phyloP scores from a whole-genome alignment of 2,797 vertebrate genomes.

The Semotilus atromaculatus region DNA sequence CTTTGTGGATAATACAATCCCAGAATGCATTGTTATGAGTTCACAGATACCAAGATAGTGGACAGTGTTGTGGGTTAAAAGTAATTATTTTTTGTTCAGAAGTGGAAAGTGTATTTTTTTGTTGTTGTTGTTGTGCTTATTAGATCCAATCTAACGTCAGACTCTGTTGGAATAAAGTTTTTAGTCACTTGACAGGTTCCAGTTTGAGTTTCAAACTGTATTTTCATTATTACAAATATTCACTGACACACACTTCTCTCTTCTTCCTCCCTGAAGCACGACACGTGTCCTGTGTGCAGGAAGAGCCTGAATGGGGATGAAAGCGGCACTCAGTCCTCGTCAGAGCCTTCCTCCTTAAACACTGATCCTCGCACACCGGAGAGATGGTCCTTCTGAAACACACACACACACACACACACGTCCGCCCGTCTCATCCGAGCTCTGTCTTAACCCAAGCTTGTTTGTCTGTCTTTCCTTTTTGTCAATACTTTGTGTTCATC shows the following conservation, averaged over 20 bases:
- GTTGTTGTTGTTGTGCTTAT: not conserved
- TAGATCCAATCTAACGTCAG: not conserved
- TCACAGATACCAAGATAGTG: not conserved
- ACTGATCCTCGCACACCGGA: slow-evolving; percentile 88
- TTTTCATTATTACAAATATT: not conserved
- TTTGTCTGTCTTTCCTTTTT: slow-evolving; percentile 3
- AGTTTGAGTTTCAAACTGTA: not conserved
- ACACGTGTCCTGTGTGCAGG: slow-evolving; percentile 96
- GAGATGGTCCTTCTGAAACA: slow-evolving; percentile 93
- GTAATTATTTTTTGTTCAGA: not conserved
- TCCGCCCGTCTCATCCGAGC: slow-evolving; percentile 55
- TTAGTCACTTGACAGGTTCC: not conserved
- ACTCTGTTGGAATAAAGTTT: not conserved
- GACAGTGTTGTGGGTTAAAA: not conserved
- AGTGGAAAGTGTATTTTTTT: not conserved
- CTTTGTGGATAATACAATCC: not conserved
- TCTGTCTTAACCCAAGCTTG: slow-evolving; percentile 51
- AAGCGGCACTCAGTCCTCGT: slow-evolving; percentile 82
- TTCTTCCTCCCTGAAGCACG: slow-evolving; percentile 81
- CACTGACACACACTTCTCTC: slow-evolving; percentile 10
- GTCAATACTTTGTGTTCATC: slow-evolving; percentile 13
- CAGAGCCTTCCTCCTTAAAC: slow-evolving; percentile 83
- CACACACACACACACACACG: slow-evolving; percentile 65
- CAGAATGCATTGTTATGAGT: not conserved
- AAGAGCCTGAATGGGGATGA: slow-evolving; percentile 95